A percentile compares a stretch with the other conserved stretches of the same genome.
Evolutionary conservation across 2,113 vertebrate species (phyloP).

Genomic region (Arizona elegans): DNA sequence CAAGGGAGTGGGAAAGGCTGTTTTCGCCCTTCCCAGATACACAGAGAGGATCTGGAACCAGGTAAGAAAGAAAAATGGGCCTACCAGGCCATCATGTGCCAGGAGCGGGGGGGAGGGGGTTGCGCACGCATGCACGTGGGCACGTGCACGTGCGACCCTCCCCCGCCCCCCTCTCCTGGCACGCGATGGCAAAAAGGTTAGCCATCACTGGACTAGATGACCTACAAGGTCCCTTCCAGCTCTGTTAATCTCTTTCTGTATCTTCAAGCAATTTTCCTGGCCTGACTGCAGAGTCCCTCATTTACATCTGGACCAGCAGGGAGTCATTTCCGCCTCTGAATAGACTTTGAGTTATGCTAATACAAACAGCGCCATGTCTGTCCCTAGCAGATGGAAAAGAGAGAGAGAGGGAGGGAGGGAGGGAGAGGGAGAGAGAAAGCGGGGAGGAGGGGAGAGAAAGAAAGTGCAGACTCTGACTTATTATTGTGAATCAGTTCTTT

Average conservation of each 20-base stretch:
- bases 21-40: too few species aligned
- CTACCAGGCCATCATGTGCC: too few species aligned
- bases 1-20: too few species aligned
- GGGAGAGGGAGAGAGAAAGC: constrained; percentile 3
- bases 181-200: too few species aligned
- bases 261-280: neutral
- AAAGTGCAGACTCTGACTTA: constrained; percentile 32
- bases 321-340: neutral
- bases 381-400: constrained; percentile 50
- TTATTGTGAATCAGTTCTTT: constrained; percentile 45
- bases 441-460: neutral
- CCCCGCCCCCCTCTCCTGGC: too few species aligned
- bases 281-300: neutral
- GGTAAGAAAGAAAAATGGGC: too few species aligned
- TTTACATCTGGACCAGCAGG: constrained; percentile 28
- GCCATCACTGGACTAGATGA: neutral
- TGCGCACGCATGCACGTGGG: too few species aligned
- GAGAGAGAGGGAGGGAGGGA: neutral
- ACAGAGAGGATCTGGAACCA: too few species aligned
- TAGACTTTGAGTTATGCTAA: constrained; percentile 31
- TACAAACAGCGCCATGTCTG: constrained; percentile 12
- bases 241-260: neutral
- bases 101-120: too few species aligned
- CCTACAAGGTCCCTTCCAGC: too few species aligned
- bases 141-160: too few species aligned